phyloP scores from a whole-genome alignment of 1,140 invertebrate species.

The Chionoecetes opilio region DNA sequence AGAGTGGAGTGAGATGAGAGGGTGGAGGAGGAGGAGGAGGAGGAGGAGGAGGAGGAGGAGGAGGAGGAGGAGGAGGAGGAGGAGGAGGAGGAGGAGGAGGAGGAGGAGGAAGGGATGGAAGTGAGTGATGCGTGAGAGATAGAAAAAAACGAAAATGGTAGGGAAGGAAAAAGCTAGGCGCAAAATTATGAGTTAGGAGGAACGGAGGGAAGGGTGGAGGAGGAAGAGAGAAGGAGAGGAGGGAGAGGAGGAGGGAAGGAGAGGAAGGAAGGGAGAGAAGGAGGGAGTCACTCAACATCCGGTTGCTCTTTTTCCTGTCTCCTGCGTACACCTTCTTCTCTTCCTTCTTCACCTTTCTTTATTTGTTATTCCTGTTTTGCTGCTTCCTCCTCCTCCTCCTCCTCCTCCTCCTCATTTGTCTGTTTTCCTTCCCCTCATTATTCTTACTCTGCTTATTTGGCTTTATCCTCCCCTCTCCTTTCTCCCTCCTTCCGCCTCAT shows the following conservation, averaged over 20 bases:
- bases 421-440: constrained; percentile 3
- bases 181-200: background rate
- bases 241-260: constrained; percentile 3
- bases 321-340: constrained; percentile 34
- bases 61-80: background rate
- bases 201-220: background rate
- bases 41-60: too few relatives aligned
- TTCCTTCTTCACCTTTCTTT: constrained; percentile 22
- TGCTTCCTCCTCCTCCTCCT: background rate
- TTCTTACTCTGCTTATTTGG: background rate
- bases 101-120: constrained; percentile 2
- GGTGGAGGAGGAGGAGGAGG: background rate
- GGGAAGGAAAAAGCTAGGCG: background rate
- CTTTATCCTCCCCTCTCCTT: background rate
- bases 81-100: constrained; percentile 32
- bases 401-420: background rate
- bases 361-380: background rate
- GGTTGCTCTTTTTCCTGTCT: background rate
- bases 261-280: background rate
- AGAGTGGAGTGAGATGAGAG: background rate
- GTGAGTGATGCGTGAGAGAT: background rate
- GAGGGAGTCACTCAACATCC: constrained; percentile 30
- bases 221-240: constrained; percentile 25
- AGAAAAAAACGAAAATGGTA: background rate
- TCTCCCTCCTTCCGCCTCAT: constrained; percentile 49